phyloP scores from a whole-genome alignment of 2,113 vertebrate genomes.

The Collichthys lucidus region DNA sequence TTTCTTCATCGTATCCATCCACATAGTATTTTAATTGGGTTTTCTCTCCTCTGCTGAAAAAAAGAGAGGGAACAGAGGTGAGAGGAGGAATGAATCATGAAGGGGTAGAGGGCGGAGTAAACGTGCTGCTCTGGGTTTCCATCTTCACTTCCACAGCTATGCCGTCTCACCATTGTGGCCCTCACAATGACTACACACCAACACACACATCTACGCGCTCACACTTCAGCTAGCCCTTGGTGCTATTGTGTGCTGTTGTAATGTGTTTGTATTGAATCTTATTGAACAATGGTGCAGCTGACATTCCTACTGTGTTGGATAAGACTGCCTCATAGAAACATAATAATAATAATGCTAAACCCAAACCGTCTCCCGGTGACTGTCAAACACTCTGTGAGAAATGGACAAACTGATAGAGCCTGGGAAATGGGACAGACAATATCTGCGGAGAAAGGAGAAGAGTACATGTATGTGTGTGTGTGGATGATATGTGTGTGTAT shows the following conservation, averaged over 20 bases:
- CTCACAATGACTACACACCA: slow-evolving; percentile 36
- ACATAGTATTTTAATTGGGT: slow-evolving; percentile 86
- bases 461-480: slow-evolving; percentile 16
- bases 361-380: slow-evolving; percentile 65
- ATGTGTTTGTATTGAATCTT: slow-evolving; percentile 53
- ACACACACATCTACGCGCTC: slow-evolving; percentile 10
- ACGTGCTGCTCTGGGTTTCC: slow-evolving; percentile 76
- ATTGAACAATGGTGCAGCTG: slow-evolving; percentile 60
- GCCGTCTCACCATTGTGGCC: slow-evolving; percentile 66
- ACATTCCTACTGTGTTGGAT: slow-evolving; percentile 63
- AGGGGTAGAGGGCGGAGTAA: slow-evolving; percentile 25
- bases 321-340: slow-evolving; percentile 57
- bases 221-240: slow-evolving; percentile 42
- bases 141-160: slow-evolving; percentile 74
- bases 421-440: slow-evolving; percentile 54
- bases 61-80: slow-evolving; percentile 67
- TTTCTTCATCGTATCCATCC: slow-evolving; percentile 84
- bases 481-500: slow-evolving; percentile 38
- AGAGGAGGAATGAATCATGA: slow-evolving; percentile 76
- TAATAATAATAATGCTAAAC: slow-evolving; percentile 59
- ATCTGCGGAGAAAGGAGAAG: slow-evolving; percentile 23
- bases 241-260: slow-evolving; percentile 43
- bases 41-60: slow-evolving; percentile 54
- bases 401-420: slow-evolving; percentile 63
- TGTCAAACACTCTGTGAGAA: slow-evolving; percentile 53